Conservation (phyloP, 2,113 vertebrate species). For the Neomonachus schauinslandi region DNA sequence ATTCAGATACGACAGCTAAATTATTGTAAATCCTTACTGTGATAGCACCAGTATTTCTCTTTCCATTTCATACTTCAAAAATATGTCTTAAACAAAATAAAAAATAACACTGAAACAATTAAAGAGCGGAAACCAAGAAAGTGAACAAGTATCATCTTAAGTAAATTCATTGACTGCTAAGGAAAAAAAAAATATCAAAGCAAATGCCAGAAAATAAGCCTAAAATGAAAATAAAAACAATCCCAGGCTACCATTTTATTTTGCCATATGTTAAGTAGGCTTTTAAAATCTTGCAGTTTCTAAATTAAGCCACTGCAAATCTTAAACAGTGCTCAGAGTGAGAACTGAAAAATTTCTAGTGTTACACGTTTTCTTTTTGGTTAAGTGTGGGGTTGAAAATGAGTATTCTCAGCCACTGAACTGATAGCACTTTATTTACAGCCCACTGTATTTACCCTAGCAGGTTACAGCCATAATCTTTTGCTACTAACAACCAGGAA, state of each 20-base stretch:
- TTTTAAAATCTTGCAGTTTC: constrained; percentile 38
- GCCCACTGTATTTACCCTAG: constrained; percentile 20
- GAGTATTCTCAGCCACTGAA: constrained; percentile 27
- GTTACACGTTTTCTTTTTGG: background rate
- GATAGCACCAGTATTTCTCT: background rate
- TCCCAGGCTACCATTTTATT: constrained; percentile 19
- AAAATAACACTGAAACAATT: background rate
- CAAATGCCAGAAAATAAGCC: constrained; percentile 42
- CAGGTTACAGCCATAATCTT: background rate
- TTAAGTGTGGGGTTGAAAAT: background rate
- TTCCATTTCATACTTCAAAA: background rate
- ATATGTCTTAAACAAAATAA: constrained; percentile 18
- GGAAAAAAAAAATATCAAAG: background rate
- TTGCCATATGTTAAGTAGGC: constrained; percentile 40
- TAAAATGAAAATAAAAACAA: constrained; percentile 49
- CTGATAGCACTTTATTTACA: constrained; percentile 45
- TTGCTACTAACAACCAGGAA: background rate
- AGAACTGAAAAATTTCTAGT: constrained; percentile 42
- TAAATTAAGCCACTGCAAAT: constrained; percentile 55
- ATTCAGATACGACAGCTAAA: background rate
- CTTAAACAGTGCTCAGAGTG: constrained; percentile 31
- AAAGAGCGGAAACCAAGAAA: background rate
- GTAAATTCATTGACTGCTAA: background rate
- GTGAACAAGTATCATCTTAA: constrained; percentile 19
- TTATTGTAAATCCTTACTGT: background rate